phyloP scores from a whole-genome alignment of 2,113 vertebrate genomes.

The Apteryx owenii region DNA sequence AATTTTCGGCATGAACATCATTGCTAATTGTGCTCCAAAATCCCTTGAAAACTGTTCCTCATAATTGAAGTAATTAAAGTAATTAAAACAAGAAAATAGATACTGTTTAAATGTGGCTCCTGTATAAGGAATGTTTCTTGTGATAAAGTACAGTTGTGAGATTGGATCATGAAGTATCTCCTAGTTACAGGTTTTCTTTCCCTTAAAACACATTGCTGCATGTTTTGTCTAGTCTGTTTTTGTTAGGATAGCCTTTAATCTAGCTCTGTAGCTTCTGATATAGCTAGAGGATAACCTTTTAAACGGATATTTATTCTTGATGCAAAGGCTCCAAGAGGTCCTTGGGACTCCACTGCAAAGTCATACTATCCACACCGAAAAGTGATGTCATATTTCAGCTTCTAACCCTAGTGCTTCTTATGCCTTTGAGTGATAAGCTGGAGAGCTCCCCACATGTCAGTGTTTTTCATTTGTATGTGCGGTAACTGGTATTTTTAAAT shows the following conservation, averaged over 20 bases:
- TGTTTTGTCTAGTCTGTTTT: conserved; percentile 44
- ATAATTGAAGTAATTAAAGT: conserved; percentile 42
- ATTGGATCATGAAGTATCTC: background rate
- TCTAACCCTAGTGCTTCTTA: background rate
- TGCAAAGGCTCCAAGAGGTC: background rate
- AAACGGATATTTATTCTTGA: background rate
- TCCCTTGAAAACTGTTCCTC: background rate
- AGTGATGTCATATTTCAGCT: accelerated
- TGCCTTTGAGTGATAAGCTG: background rate
- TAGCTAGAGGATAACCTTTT: background rate
- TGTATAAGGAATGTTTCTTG: background rate
- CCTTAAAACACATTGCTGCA: background rate
- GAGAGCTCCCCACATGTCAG: background rate
- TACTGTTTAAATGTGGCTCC: background rate
- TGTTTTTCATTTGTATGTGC: background rate
- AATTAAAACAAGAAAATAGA: conserved; percentile 29
- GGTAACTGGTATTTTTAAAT: background rate
- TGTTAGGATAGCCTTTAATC: background rate
- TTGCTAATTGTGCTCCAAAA: background rate
- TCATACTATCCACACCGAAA: background rate
- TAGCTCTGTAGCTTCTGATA: background rate
- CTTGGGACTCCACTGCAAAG: background rate
- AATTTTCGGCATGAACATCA: background rate
- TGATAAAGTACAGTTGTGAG: background rate
- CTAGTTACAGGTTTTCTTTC: background rate